Conservation (phyloP, 2,888 invertebrate species). For the Sisyra nigra region DNA sequence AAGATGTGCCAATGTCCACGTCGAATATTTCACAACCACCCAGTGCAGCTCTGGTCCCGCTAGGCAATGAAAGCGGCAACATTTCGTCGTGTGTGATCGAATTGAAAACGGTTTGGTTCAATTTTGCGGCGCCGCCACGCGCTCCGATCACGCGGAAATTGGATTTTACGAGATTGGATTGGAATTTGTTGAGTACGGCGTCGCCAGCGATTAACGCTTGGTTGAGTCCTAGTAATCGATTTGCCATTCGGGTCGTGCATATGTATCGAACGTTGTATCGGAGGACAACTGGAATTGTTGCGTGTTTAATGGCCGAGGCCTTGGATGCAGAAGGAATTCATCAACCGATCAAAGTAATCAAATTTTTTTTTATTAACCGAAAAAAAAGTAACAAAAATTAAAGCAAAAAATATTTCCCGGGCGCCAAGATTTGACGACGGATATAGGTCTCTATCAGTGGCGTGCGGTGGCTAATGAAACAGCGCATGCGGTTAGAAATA, state of each 20-base stretch:
- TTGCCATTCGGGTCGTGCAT: conserved; percentile 70
- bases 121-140: conserved; percentile 92
- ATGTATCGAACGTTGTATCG: conserved; percentile 66
- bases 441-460: neutral
- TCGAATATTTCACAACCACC: conserved; percentile 12
- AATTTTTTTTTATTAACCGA: too few species aligned
- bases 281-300: conserved; percentile 72
- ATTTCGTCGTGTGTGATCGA: conserved; percentile 79
- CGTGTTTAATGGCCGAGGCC: conserved; percentile 90
- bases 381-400: too few species aligned
- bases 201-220: conserved; percentile 95
- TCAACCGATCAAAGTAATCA: conserved; percentile 52
- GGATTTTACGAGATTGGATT: conserved; percentile 83
- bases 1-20: conserved; percentile 9
- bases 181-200: conserved; percentile 91
- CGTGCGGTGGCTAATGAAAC: neutral
- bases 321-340: conserved; percentile 75
- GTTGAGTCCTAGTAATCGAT: conserved; percentile 90
- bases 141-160: conserved; percentile 89
- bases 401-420: too few species aligned
- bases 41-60: conserved; percentile 15
- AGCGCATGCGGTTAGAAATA: too few species aligned
- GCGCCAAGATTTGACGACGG: too few species aligned
- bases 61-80: conserved; percentile 51
- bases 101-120: conserved; percentile 86